phyloP scores from a whole-genome alignment of 1,140 invertebrate genomes.

The Acromyrmex charruanus region DNA sequence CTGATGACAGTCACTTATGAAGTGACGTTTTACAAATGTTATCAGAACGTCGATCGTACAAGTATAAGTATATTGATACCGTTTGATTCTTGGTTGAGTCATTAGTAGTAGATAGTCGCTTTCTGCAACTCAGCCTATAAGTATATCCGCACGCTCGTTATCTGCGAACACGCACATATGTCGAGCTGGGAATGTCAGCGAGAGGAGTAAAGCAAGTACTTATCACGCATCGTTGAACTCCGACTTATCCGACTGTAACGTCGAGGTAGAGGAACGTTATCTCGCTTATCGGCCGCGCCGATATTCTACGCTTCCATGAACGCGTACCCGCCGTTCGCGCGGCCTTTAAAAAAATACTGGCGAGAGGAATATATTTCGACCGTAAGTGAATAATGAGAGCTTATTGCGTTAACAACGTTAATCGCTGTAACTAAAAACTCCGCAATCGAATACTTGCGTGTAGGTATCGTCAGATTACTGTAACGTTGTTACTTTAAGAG shows the following conservation, averaged over 20 bases:
- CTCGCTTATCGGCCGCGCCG: slow-evolving; percentile 58
- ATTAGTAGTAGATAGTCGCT: slow-evolving; percentile 34
- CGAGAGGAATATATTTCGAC: neutral
- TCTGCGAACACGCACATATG: slow-evolving; percentile 3
- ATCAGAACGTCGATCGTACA: slow-evolving; percentile 23
- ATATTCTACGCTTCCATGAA: slow-evolving; percentile 52
- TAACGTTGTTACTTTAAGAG: neutral
- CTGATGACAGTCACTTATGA: neutral
- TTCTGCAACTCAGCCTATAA: slow-evolving; percentile 34
- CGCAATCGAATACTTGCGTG: neutral
- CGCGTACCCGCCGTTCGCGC: slow-evolving; percentile 27
- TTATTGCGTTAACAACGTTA: slow-evolving; percentile 13
- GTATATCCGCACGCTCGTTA: slow-evolving; percentile 18
- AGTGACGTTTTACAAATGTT: slow-evolving; percentile 25
- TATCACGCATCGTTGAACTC: slow-evolving; percentile 51
- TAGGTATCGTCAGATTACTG: neutral
- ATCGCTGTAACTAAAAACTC: neutral
- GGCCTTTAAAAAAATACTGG: slow-evolving; percentile 38
- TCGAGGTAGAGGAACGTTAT: slow-evolving; percentile 57
- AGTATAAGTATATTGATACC: slow-evolving; percentile 23
- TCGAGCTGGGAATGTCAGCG: slow-evolving; percentile 1
- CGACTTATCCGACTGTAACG: slow-evolving; percentile 60
- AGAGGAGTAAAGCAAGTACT: slow-evolving; percentile 36
- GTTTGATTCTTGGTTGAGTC: slow-evolving; percentile 21
- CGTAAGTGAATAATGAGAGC: slow-evolving; percentile 31